These are phyloP conservation scores for Cebus imitator DNA, from an alignment of 2,113 vertebrate genomes.

Conservation along the genomic window DNA sequence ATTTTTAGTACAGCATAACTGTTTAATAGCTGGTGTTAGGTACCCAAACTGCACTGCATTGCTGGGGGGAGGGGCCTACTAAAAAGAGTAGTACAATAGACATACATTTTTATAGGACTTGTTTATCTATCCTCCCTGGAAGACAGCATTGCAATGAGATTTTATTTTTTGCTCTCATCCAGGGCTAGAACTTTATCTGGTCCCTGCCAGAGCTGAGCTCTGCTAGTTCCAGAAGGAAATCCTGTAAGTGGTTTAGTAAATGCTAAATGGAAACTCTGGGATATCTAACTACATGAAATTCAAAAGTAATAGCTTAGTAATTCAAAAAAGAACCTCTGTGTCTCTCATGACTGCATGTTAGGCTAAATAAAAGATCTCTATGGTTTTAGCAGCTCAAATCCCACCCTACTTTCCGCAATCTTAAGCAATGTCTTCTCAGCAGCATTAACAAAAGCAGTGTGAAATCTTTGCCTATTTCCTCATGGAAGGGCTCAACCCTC, in stretches of 20 bases:
- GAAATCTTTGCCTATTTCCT: constrained; percentile 21
- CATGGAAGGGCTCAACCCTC: not conserved
- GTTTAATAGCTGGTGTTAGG: constrained; percentile 53
- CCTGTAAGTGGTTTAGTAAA: constrained; percentile 67
- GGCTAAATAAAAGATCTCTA: not conserved
- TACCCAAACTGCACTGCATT: constrained; percentile 50
- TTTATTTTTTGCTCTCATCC: constrained; percentile 58
- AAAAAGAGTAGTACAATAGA: constrained; percentile 8
- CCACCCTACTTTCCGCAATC: not conserved
- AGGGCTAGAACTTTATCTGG: constrained; percentile 61
- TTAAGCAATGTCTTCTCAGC: not conserved
- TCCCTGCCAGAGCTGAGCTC: constrained; percentile 61
- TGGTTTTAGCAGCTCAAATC: constrained; percentile 38
- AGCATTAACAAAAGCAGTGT: constrained; percentile 11
- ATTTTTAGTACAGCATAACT: constrained; percentile 65
- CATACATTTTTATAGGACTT: constrained; percentile 46
- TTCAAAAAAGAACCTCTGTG: constrained; percentile 51
- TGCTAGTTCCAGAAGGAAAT: constrained; percentile 68
- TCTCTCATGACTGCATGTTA: constrained; percentile 4
- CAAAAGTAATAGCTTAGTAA: constrained; percentile 64
- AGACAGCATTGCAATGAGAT: constrained; percentile 55
- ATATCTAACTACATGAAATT: constrained; percentile 60
- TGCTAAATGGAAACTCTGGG: constrained; percentile 65
- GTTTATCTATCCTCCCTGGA: constrained; percentile 50
- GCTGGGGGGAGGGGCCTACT: not conserved